Base-by-base conservation (phyloP, 2,888 invertebrate genomes). In the Tachina fera region DNA sequence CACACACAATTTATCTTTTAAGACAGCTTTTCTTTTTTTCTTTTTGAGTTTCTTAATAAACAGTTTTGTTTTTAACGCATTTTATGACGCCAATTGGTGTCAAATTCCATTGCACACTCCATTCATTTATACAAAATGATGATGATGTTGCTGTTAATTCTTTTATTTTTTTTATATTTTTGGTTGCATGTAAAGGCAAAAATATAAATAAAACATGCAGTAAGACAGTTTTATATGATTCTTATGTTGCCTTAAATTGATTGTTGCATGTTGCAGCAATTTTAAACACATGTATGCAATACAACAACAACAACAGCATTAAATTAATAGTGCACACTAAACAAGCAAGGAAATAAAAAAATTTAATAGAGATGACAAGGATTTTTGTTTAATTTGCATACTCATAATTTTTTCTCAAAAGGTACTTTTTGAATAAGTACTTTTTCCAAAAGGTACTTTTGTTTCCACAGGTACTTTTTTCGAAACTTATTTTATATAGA, bases 71-170 rank as follows among this genome's bases (percentile, higher is more conserved):
- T 70, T 83, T 72, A 67, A 77, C 53, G 72, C 83, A 77, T 72
- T 78, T 78, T 79, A 80, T 83, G 79, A 86, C 83, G 76, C 86
- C 86, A 86, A 86, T 86, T 86, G 86, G 75, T 79, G 83, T 86
- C 86, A 83, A 83, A 83, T 83, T 78, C 72, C 83, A 61, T 60
- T 60, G 53, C n/a, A 83, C 77, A 78, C 72, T 70, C 22, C 41
- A 60, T 67, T 74, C 53, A 43, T 83, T 72, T 60, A 10, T 53
- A 31, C 53, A 39, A 16, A 65, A 65, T 51, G 43, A 76, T 56
- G 47, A 22, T 53, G 61, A 16, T 61, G 58, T 31, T 65, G 31
- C 13, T 63, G 61, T 49, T 65, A 39, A 41, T 70, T 53, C 13
- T 43, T 11, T 43, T 31, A 51, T 31, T 41, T 78, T 43, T 41